Evolutionary conservation across 2,797 vertebrate species (phyloP).

Genomic region (Xiphophorus birchmanni): DNA sequence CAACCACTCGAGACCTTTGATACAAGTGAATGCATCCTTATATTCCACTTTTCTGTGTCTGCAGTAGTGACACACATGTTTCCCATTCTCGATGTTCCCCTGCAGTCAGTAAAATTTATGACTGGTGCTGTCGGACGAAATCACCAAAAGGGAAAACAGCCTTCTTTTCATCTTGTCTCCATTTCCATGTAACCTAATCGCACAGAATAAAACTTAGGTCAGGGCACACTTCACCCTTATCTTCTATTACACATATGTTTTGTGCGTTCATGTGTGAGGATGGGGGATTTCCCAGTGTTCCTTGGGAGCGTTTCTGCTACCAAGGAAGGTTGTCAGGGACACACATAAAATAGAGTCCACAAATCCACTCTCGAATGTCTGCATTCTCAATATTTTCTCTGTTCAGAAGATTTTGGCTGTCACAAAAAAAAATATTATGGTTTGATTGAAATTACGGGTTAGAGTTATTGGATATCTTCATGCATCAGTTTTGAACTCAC

Average conservation of each 20-base stretch:
- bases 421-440: not conserved
- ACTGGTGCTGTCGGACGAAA: not conserved
- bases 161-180: slow-evolving; percentile 10
- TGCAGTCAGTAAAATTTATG: slow-evolving; percentile 7
- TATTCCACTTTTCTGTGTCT: not conserved
- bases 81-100: slow-evolving; percentile 5
- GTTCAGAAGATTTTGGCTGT: not conserved
- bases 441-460: not conserved
- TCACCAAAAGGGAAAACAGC: not conserved
- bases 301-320: not conserved
- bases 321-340: not conserved
- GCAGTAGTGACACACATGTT: slow-evolving; percentile 7
- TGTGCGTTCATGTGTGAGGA: not conserved
- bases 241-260: slow-evolving; percentile 10
- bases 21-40: not conserved
- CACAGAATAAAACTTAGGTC: slow-evolving; percentile 10
- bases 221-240: slow-evolving; percentile 2
- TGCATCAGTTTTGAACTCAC: not conserved
- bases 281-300: not conserved
- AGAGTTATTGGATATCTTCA: not conserved
- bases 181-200: slow-evolving; percentile 8
- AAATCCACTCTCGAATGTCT: not conserved
- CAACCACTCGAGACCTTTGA: not conserved
- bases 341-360: not conserved
- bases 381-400: not conserved